Evolutionary conservation across 2,888 invertebrate species (phyloP), one percentile per base, ranked within the genome.

Genomic region (Ophion ellenae): DNA sequence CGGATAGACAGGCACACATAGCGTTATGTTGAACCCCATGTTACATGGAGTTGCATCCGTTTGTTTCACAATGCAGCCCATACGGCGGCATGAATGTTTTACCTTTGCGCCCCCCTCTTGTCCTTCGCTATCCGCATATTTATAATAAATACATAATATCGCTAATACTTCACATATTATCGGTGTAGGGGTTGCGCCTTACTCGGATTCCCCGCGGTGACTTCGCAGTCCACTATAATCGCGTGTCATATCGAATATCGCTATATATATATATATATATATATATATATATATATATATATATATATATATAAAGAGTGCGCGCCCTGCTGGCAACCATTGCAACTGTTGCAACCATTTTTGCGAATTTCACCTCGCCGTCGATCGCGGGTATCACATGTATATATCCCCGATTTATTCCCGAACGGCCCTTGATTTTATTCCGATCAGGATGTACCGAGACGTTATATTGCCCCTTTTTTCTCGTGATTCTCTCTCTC

Each of bases 101-200:
- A 11, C 45, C 32, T 64, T 20, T 79, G 32, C 24, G 28, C 67
- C 61, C 59, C 73, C 40, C 47, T 47, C 61, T 14, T 64, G 63
- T 53, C 82, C 79, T 84, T 74, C 83, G 85, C 86, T 85, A 73
- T 73, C 89, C 71, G 85, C 85, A 88, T 85, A 88, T 90, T 90
- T 92, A 91, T 92, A 91, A 92, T 93, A 93, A 93, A 93, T 92
- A 92, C 91, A 91, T 92, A 91, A 93, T 92, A 92, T 91, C 92
- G 59, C 10, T 53, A 91, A 92, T 91, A 90, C 90, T 92, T 91
- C 89, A 90, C 91, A 91, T 90, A 90, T 91, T 87, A 88, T 86
- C 85, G 76, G 75, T 75, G 81, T 79, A 63, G 81, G 82, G 79
- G 81, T 78, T 80, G 71, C 83, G 67, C 28, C 66, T 80, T 67